Evolutionary conservation across 2,113 vertebrate species (phyloP).

Genomic region (Rhea americana): DNA sequence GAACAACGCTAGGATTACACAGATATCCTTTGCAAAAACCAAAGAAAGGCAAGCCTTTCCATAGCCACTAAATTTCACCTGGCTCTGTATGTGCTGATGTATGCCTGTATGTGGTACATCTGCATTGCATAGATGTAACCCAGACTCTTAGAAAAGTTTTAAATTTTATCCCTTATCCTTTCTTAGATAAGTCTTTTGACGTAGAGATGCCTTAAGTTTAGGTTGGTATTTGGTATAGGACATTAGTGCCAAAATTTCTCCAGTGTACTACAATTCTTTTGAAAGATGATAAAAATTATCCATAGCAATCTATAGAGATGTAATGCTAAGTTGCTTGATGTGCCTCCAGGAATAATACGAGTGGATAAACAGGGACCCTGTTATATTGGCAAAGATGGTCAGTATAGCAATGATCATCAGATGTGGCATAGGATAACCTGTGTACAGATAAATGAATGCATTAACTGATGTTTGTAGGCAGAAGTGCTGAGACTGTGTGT

Average conservation of each 20-base stretch:
- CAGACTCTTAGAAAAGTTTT: neutral
- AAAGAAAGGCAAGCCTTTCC: neutral
- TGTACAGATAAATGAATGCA: fast-evolving
- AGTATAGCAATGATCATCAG: neutral
- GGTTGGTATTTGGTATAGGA: neutral
- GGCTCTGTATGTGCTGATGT: neutral
- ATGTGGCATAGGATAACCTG: neutral
- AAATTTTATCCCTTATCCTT: neutral
- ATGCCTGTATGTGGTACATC: neutral
- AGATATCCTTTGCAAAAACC: neutral
- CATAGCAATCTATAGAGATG: neutral
- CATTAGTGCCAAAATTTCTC: neutral
- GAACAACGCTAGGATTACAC: neutral
- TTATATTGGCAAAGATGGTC: neutral
- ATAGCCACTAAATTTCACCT: neutral
- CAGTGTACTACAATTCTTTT: neutral
- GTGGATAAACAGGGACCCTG: neutral
- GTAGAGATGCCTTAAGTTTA: neutral
- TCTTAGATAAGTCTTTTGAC: neutral
- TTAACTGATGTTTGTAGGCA: neutral
- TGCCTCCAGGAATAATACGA: neutral
- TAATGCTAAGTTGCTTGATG: neutral
- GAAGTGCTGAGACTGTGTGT: neutral
- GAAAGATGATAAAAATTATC: neutral
- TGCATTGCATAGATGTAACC: neutral